These are phyloP conservation scores for Danio kyathit DNA, from an alignment of 2,797 vertebrate genomes.

Conservation along the genomic window DNA sequence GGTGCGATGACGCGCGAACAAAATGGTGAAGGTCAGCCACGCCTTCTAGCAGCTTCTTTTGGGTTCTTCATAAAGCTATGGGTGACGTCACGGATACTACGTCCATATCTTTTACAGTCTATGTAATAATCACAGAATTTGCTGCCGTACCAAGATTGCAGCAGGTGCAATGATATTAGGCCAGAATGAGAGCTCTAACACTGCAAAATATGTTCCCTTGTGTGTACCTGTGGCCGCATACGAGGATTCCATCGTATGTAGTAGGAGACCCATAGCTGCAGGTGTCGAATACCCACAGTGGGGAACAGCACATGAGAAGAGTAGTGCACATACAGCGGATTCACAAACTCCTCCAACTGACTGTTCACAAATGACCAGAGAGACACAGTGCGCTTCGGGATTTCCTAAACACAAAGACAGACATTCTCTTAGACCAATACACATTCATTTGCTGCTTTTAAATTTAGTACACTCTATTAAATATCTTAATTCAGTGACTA, in stretches of 20 bases:
- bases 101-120: too few relatives aligned
- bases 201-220: not conserved
- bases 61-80: too few relatives aligned
- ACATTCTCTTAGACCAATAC: slow-evolving; percentile 34
- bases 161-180: too few relatives aligned
- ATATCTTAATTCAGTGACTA: too few relatives aligned
- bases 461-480: too few relatives aligned
- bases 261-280: slow-evolving; percentile 97
- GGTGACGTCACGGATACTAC: too few relatives aligned
- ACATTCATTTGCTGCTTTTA: not conserved
- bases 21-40: too few relatives aligned
- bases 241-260: slow-evolving; percentile 98
- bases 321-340: slow-evolving; percentile 94
- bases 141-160: too few relatives aligned
- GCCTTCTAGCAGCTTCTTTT: too few relatives aligned
- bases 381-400: slow-evolving; percentile 90
- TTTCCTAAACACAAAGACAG: slow-evolving; percentile 77
- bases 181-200: too few relatives aligned
- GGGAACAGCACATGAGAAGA: slow-evolving; percentile 95
- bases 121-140: too few relatives aligned
- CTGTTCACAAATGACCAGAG: slow-evolving; percentile 98
- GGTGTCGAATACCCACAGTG: slow-evolving; percentile 94
- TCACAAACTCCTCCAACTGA: slow-evolving; percentile 94
- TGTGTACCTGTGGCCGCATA: slow-evolving; percentile 91
- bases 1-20: too few relatives aligned